These are phyloP conservation scores for Cosmopolites sordidus DNA, from an alignment of 2,888 invertebrate genomes.

Conservation along the genomic window DNA sequence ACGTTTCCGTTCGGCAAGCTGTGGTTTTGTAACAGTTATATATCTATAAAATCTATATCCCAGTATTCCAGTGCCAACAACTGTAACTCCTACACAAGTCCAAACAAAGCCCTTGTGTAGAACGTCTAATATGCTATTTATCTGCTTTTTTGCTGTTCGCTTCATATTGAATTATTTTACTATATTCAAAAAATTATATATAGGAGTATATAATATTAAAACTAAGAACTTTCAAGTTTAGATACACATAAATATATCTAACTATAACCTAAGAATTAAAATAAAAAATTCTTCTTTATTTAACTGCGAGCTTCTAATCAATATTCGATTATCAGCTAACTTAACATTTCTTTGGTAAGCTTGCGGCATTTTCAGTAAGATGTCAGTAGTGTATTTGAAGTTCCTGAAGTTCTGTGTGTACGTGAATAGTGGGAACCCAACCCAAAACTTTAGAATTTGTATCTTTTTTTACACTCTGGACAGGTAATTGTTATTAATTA, in stretches of 20 bases:
- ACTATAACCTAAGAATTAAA: neutral
- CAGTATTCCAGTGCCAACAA: slow-evolving; percentile 50
- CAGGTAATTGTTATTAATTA: slow-evolving; percentile 16
- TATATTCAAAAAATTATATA: too few species aligned
- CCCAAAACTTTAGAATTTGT: slow-evolving; percentile 34
- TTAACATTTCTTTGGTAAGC: neutral
- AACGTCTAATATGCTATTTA: slow-evolving; percentile 46
- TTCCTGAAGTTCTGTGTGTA: slow-evolving; percentile 28
- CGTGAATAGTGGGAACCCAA: slow-evolving; percentile 34
- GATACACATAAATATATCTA: neutral
- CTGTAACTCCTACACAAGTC: slow-evolving; percentile 54
- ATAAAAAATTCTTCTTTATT: neutral
- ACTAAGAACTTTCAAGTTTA: neutral
- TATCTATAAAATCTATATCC: slow-evolving; percentile 51
- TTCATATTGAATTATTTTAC: slow-evolving; percentile 4
- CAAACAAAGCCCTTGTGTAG: slow-evolving; percentile 56
- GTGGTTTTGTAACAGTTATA: slow-evolving; percentile 51
- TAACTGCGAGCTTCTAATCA: neutral
- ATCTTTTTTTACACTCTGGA: slow-evolving; percentile 10
- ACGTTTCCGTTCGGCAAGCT: slow-evolving; percentile 42
- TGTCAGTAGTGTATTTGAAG: slow-evolving; percentile 22
- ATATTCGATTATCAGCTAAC: too few species aligned
- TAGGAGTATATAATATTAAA: neutral
- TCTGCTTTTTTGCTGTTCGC: slow-evolving; percentile 5
- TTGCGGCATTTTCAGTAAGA: slow-evolving; percentile 18